These are phyloP conservation scores for Merluccius polli DNA, from an alignment of 2,797 vertebrate genomes.

Conservation along the genomic window DNA sequence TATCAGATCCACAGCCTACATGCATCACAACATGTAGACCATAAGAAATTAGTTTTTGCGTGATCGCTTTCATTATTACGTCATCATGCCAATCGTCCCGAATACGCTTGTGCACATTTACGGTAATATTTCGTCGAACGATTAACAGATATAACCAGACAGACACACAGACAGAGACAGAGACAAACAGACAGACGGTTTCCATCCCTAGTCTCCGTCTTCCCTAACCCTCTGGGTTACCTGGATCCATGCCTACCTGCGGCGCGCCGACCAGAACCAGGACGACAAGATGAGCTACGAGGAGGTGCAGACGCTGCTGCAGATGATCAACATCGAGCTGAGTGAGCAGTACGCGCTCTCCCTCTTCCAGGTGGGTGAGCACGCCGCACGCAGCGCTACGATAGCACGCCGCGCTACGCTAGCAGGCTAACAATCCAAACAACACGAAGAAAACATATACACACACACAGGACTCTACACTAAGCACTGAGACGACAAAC, in stretches of 20 bases:
- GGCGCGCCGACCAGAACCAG: constrained; percentile 82
- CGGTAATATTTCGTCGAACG: neutral
- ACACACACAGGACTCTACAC: neutral
- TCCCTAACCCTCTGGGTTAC: constrained; percentile 74
- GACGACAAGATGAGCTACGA: constrained; percentile 93
- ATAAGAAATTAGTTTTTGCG: no score
- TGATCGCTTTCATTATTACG: no score
- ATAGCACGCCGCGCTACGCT: no score
- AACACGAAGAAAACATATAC: neutral
- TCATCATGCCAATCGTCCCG: no score
- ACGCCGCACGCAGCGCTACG: neutral
- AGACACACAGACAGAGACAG: neutral
- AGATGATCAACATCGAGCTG: constrained; percentile 92
- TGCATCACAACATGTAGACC: no score
- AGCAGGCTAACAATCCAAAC: neutral
- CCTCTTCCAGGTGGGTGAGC: constrained; percentile 83
- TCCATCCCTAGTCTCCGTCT: neutral
- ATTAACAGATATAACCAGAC: neutral
- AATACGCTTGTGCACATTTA: no score
- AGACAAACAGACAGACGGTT: neutral
- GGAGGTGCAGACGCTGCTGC: constrained; percentile 86
- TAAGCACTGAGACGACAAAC: no score
- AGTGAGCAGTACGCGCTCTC: constrained; percentile 82
- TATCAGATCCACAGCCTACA: no score
- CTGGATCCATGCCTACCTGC: constrained; percentile 89